A percentile compares a stretch with the other conserved stretches of the same genome.
Conservation (phyloP, 2,888 invertebrate species). For the Lithophane semibrunnea region DNA sequence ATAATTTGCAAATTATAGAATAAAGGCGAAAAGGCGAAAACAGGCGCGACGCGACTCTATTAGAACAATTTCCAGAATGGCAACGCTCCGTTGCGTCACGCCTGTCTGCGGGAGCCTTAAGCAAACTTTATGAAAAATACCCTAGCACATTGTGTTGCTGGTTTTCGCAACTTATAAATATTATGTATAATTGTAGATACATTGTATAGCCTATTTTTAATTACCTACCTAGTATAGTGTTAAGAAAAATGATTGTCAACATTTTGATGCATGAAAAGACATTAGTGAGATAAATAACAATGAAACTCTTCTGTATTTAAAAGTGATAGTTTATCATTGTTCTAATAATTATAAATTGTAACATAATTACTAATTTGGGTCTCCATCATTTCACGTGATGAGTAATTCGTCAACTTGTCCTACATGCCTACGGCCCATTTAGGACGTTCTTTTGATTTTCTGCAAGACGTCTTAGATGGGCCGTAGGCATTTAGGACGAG, state of each 20-base stretch:
- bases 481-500: too few relatives aligned
- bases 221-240: slow-evolving; percentile 48
- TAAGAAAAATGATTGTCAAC: slow-evolving; percentile 66
- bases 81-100: too few relatives aligned
- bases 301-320: slow-evolving; percentile 60
- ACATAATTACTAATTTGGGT: slow-evolving; percentile 29
- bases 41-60: too few relatives aligned
- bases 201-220: slow-evolving; percentile 62
- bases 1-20: slow-evolving; percentile 51
- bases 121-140: neutral
- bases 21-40: neutral
- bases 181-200: slow-evolving; percentile 56
- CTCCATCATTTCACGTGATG: slow-evolving; percentile 28
- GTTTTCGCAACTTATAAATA: slow-evolving; percentile 39
- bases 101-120: too few relatives aligned
- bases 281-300: slow-evolving; percentile 83
- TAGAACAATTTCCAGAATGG: too few relatives aligned
- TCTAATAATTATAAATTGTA: slow-evolving; percentile 40
- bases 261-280: slow-evolving; percentile 84
- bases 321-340: slow-evolving; percentile 45
- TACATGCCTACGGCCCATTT: too few relatives aligned
- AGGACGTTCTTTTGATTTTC: too few relatives aligned
- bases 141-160: slow-evolving; percentile 38
- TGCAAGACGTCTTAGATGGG: too few relatives aligned
- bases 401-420: too few relatives aligned